Percentiles rank a stretch among this genome's conserved stretches.
Conservation (phyloP, 2,888 invertebrate genomes). For the Meta bourneti region DNA sequence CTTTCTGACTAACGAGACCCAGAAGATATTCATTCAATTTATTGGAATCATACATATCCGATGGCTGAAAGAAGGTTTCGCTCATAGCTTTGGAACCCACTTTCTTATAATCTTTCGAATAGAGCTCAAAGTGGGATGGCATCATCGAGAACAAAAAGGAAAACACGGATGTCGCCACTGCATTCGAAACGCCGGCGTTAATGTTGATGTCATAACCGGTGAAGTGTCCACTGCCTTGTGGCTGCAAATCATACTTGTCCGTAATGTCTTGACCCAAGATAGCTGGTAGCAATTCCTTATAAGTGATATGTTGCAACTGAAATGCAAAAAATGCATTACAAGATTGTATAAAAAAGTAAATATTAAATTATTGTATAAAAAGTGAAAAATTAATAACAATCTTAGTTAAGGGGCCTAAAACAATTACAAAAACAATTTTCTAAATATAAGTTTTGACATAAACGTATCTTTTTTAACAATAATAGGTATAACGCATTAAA, state of each 20-base stretch:
- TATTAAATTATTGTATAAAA: too few relatives aligned
- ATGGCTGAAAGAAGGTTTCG: constrained; percentile 83
- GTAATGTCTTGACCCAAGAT: constrained; percentile 86
- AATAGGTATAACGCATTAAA: too few relatives aligned
- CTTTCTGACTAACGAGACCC: constrained; percentile 81
- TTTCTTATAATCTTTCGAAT: constrained; percentile 77
- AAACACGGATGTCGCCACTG: constrained; percentile 88
- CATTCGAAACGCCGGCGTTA: constrained; percentile 89
- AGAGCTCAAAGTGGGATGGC: constrained; percentile 78
- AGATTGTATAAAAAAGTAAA: too few relatives aligned
- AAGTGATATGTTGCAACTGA: constrained; percentile 89
- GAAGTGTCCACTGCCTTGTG: constrained; percentile 88
- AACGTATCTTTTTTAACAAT: too few relatives aligned
- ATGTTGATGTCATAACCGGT: constrained; percentile 90
- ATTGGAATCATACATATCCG: constrained; percentile 83
- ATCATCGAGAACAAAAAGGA: constrained; percentile 85
- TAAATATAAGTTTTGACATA: too few relatives aligned
- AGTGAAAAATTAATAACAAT: too few relatives aligned
- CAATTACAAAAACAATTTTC: too few relatives aligned
- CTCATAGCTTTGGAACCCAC: constrained; percentile 77
- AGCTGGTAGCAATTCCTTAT: constrained; percentile 89
- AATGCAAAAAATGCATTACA: constrained; percentile 6
- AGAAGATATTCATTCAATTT: constrained; percentile 83
- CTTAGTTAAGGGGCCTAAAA: too few relatives aligned
- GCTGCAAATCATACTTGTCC: constrained; percentile 82